Conservation (phyloP, 2,113 vertebrate species). For the Podiceps cristatus region DNA sequence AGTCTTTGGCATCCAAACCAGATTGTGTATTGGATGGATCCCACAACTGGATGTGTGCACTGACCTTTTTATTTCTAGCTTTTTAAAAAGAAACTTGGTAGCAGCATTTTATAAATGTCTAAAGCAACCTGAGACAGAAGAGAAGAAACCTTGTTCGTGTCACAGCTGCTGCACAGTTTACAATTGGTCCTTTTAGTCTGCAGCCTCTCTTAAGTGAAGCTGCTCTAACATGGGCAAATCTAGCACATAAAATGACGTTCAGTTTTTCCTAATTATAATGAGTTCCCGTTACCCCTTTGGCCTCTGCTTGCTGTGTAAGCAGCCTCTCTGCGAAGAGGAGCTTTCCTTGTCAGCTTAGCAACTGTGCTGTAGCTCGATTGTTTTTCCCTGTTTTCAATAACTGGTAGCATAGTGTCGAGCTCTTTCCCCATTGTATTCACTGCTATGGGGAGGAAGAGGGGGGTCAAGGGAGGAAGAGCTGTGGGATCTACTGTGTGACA, state of each 20-base stretch:
- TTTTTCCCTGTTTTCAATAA: background rate
- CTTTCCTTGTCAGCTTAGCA: conserved; percentile 31
- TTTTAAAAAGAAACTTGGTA: background rate
- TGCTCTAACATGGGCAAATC: background rate
- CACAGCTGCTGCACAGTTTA: background rate
- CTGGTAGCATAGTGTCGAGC: background rate
- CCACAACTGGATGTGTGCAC: conserved; percentile 78
- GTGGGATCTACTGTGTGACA: background rate
- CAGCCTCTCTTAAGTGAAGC: background rate
- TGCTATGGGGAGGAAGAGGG: background rate
- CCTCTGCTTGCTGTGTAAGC: conserved; percentile 61
- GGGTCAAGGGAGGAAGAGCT: background rate
- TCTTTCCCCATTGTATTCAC: background rate
- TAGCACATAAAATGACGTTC: background rate
- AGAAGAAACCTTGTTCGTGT: background rate
- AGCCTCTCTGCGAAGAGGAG: conserved; percentile 37
- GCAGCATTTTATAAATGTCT: background rate
- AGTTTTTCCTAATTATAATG: background rate
- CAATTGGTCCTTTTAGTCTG: background rate
- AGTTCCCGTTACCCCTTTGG: conserved; percentile 33
- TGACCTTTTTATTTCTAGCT: conserved; percentile 9
- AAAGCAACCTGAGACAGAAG: background rate
- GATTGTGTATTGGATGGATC: conserved; percentile 69
- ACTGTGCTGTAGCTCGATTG: conserved; percentile 9
- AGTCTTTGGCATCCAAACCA: conserved; percentile 82